Conservation (phyloP, 2,113 vertebrate species). For the Dicrurus megarhynchus region DNA sequence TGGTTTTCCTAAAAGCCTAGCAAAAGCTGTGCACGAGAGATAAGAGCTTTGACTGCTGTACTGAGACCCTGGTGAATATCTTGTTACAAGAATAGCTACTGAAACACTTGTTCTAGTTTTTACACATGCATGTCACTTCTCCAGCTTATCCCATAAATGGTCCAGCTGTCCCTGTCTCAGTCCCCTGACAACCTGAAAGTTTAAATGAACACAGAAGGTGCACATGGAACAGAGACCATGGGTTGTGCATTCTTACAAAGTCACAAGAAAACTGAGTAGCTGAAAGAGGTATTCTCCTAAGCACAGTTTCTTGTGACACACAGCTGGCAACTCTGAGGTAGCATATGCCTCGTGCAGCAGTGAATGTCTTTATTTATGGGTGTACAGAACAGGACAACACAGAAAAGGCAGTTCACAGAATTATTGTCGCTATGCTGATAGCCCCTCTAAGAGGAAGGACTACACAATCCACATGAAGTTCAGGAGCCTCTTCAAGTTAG, state of each 20-base stretch:
- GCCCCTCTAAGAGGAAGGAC: neutral
- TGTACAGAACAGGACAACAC: neutral
- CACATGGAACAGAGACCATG: fast-evolving
- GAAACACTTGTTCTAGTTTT: neutral
- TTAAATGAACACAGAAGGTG: neutral
- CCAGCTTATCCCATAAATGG: neutral
- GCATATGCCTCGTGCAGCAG: neutral
- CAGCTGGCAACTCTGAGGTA: neutral
- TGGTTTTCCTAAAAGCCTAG: neutral
- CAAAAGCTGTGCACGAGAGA: neutral
- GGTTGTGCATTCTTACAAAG: neutral
- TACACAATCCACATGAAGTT: neutral
- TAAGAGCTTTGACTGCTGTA: neutral
- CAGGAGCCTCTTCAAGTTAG: neutral
- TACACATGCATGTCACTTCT: neutral
- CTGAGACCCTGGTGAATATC: neutral
- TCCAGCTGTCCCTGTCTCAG: neutral
- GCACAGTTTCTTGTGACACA: neutral
- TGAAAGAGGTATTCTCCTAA: neutral
- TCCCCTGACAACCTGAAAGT: neutral
- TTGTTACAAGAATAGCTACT: neutral
- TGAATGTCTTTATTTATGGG: neutral
- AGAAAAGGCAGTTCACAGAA: neutral
- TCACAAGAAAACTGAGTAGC: neutral
- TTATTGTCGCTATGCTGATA: too few species aligned